phyloP scores from a whole-genome alignment of 2,113 vertebrate genomes.

The Prolemur simus region DNA sequence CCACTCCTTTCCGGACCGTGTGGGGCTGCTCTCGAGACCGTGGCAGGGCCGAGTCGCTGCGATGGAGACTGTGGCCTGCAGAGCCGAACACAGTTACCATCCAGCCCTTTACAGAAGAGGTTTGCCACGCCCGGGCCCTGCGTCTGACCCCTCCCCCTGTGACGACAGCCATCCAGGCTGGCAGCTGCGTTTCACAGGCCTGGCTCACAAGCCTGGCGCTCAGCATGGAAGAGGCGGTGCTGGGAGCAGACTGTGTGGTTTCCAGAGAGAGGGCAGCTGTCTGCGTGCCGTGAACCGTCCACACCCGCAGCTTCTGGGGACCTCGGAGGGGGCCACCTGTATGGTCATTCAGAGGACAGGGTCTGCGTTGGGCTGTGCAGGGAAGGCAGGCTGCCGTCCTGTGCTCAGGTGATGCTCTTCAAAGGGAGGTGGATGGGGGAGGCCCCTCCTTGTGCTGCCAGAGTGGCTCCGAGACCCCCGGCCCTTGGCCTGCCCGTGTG shows the following conservation, averaged over 20 bases:
- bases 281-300: background rate
- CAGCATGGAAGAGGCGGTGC: background rate
- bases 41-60: too few relatives aligned
- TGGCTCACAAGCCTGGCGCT: background rate
- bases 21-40: background rate
- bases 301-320: background rate
- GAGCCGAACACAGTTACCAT: background rate
- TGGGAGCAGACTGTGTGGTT: background rate
- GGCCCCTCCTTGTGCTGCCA: background rate
- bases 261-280: background rate
- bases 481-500: background rate
- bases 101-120: background rate
- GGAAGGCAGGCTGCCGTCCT: background rate
- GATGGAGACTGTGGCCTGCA: background rate
- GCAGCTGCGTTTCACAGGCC: background rate
- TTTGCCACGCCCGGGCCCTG: background rate
- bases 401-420: background rate
- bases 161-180: background rate
- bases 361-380: background rate
- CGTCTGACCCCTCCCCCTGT: background rate
- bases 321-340: background rate
- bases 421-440: background rate
- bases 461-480: background rate
- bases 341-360: background rate
- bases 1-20: rapidly evolving